Conservation (phyloP, 2,888 invertebrate genomes). For the Drosophila rellima region DNA sequence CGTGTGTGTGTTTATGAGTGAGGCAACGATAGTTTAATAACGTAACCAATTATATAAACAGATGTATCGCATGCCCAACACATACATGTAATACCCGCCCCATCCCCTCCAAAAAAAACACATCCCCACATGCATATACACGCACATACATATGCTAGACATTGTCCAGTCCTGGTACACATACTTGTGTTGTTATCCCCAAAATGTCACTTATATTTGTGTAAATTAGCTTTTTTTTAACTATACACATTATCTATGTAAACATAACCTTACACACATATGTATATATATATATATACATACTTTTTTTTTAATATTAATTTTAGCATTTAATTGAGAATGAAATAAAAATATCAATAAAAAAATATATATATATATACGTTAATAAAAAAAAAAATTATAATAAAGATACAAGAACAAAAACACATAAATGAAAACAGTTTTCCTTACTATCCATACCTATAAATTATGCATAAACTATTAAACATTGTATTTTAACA, state of each 20-base stretch:
- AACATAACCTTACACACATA: conserved; percentile 7
- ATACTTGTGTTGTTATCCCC: conserved; percentile 45
- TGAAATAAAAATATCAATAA: conserved; percentile 55
- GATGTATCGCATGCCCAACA: conserved; percentile 9
- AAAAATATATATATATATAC: conserved; percentile 28
- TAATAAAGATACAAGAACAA: conserved; percentile 46
- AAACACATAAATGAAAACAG: conserved; percentile 45
- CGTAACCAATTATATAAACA: conserved; percentile 27
- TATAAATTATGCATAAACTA: conserved; percentile 19
- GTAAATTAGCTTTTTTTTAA: conserved; percentile 56
- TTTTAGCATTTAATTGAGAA: conserved; percentile 70
- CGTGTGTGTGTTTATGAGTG: background rate
- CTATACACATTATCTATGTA: conserved; percentile 15
- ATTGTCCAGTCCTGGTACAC: conserved; percentile 7
- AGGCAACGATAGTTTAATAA: conserved; percentile 6
- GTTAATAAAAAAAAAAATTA: conserved; percentile 30
- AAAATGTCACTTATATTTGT: conserved; percentile 50
- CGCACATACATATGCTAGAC: background rate
- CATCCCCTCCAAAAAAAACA: background rate
- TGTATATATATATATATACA: conserved; percentile 14
- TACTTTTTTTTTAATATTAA: conserved; percentile 56
- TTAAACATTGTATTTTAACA: conserved; percentile 36
- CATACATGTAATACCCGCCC: background rate
- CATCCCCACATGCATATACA: conserved; percentile 19
- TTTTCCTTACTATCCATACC: conserved; percentile 52